Evolutionary conservation across 1,140 invertebrate genomes (phyloP).

Genomic region (Rhagoletis pomonella): DNA sequence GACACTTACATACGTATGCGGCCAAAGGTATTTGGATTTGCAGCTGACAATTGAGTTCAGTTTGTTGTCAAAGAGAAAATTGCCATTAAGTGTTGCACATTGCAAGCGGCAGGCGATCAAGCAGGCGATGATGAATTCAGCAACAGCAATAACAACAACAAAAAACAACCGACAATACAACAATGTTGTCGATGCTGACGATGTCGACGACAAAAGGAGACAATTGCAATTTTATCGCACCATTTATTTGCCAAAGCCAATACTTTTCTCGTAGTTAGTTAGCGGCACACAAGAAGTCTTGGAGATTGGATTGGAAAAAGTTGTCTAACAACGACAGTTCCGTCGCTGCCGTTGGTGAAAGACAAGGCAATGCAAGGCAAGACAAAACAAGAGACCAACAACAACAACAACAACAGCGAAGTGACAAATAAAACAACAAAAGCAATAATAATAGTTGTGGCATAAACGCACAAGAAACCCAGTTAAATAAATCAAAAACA

Average conservation of each 20-base stretch:
- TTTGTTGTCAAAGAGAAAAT: slow-evolving; percentile 48
- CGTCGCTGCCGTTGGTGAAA: neutral
- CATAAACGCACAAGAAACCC: slow-evolving; percentile 1
- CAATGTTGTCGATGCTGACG: neutral
- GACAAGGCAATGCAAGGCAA: neutral
- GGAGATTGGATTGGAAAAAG: neutral
- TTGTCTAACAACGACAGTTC: slow-evolving; percentile 51
- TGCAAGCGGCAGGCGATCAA: neutral
- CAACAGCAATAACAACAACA: neutral
- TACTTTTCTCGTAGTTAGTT: neutral
- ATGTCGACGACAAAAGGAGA: neutral
- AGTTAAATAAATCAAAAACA: slow-evolving; percentile 30
- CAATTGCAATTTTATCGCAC: slow-evolving; percentile 51
- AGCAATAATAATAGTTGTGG: too few relatives aligned
- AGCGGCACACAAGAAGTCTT: neutral
- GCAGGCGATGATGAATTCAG: neutral
- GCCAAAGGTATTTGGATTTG: slow-evolving; percentile 2
- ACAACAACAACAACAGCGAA: neutral
- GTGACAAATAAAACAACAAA: neutral
- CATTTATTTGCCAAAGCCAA: slow-evolving; percentile 45
- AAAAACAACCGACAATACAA: too few relatives aligned
- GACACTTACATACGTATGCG: neutral
- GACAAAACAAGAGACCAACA: slow-evolving; percentile 18
- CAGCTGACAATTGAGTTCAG: slow-evolving; percentile 52
- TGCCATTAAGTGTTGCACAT: slow-evolving; percentile 34